Conservation (phyloP, 2,888 invertebrate species). For the Dasypogon diadema region DNA sequence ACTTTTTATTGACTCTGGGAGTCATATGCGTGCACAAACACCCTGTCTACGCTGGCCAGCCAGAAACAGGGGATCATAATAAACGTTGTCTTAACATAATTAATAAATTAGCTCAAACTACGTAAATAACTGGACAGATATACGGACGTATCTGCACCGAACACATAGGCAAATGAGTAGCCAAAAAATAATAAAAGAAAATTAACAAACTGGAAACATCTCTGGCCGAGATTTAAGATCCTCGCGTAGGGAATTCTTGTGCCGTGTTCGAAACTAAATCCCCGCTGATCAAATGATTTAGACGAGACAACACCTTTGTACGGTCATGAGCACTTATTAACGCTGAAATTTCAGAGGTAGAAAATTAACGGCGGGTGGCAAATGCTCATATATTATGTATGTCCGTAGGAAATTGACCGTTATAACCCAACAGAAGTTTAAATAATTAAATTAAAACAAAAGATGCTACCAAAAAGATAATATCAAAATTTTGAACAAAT, state of each 20-base stretch:
- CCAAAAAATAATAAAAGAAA: constrained; percentile 19
- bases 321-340: constrained; percentile 55
- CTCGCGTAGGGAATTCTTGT: constrained; percentile 53
- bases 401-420: not conserved
- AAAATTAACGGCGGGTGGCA: constrained; percentile 49
- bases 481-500: no score
- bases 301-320: constrained; percentile 56
- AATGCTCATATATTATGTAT: not conserved
- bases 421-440: not conserved
- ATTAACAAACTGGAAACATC: constrained; percentile 29
- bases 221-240: constrained; percentile 54
- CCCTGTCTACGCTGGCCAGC: constrained; percentile 21
- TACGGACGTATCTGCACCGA: constrained; percentile 17
- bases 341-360: constrained; percentile 44
- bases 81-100: constrained; percentile 54
- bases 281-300: constrained; percentile 56
- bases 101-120: constrained; percentile 55
- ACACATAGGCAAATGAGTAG: constrained; percentile 6
- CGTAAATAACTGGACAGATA: constrained; percentile 53
- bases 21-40: constrained; percentile 33
- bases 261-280: constrained; percentile 54
- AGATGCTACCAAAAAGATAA: no score
- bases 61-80: constrained; percentile 34
- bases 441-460: not conserved
- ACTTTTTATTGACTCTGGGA: constrained; percentile 40